phyloP scores from a whole-genome alignment of 30 jellyfish, hydroid and myxozoan genomes.

The Hydractinia echinata region DNA sequence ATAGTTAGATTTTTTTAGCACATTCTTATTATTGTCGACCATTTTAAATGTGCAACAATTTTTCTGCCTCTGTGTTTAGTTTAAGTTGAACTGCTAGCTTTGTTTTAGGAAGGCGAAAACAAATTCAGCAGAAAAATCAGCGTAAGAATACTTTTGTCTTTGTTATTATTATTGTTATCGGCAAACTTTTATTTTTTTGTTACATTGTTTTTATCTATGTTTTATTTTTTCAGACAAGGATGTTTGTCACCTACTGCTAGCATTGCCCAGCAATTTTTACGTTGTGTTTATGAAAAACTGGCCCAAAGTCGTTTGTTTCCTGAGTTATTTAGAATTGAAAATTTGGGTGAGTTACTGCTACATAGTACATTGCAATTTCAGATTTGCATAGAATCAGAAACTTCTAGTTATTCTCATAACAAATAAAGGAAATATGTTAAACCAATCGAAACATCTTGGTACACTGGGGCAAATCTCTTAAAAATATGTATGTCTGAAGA shows the following conservation, averaged over 20 bases:
- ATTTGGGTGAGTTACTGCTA: conserved; percentile 42
- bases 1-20: not conserved
- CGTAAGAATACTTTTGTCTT: not conserved
- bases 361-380: not conserved
- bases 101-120: conserved; percentile 14
- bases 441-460: no score
- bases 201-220: not conserved
- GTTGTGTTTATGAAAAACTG: conserved; percentile 78
- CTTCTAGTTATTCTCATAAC: no score
- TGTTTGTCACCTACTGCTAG: conserved; percentile 31
- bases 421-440: no score
- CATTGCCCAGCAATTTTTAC: conserved; percentile 77
- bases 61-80: no score
- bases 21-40: not conserved
- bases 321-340: conserved; percentile 71
- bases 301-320: conserved; percentile 76
- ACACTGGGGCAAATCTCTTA: no score
- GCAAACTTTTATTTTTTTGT: not conserved
- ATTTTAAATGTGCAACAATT: no score
- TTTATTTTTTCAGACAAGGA: not conserved
- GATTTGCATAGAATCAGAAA: not conserved
- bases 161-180: not conserved
- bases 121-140: not conserved
- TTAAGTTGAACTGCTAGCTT: not conserved
- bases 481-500: no score